Base-by-base conservation (phyloP, 2,888 invertebrate genomes). In the Neoaliturus tenellus region DNA sequence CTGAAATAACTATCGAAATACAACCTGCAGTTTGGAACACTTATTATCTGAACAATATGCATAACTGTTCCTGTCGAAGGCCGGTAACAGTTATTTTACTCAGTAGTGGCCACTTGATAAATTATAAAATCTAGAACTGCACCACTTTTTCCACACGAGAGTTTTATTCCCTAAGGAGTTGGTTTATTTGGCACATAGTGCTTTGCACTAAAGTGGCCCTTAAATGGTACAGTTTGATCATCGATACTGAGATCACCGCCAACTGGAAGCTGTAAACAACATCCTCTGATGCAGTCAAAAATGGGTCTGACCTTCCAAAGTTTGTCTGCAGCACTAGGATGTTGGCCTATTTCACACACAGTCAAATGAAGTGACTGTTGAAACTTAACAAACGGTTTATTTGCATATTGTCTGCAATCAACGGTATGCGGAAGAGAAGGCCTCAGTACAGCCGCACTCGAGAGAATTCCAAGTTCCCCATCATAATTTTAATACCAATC, bases 61-160 rank as follows among this genome's bases (percentile, higher is more conserved):
- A 85, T 78, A 0, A 87, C 85, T 8, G 85, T 84, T 51, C 81
- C 69, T 17, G 84, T 12, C 87, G 85, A 31, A 85, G 17, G 25
- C 87, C 87, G 80, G 44, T 14, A 44, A 12, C 44, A 58, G 28
- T 58, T 23, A 17, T 58, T 25, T 14, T 28, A 28, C 51, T 85
- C 80, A 23, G 87, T 87, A 20, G 84, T 85, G 0, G 55, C 28
- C 12, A 86, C 87, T 58, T 87, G 86, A 14, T 88, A 88, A 5
- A 87, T 83, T 3, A 85, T 28, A 39, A 88, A 88, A 81, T 88
- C 85, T 81, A 86, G 87, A 0, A 83, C 20, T 25, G 85, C 48
- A 25, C 87, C 87, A 71, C 84, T 85, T 81, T 81, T 58, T 4
- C 87, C 87, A 83, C 86, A 87, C 4, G 87, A 48, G 23, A 86